Percentiles rank a stretch among this genome's conserved stretches.
Conservation (phyloP, 2,888 invertebrate genomes). For the Lydus trimaculatus region DNA sequence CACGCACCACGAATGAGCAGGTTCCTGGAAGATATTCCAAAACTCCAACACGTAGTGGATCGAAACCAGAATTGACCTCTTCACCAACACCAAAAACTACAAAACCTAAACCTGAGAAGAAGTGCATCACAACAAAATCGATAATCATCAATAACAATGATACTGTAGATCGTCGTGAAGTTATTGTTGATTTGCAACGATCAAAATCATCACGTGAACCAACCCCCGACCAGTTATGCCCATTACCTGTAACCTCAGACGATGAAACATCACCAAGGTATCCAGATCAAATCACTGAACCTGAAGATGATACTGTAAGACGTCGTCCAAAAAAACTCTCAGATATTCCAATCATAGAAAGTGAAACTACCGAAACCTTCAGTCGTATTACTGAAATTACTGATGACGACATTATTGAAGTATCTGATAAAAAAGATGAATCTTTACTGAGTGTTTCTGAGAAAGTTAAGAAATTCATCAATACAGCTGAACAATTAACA, state of each 20-base stretch:
- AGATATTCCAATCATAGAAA: conserved; percentile 66
- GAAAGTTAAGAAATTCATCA: conserved; percentile 74
- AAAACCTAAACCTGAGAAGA: conserved; percentile 48
- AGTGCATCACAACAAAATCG: conserved; percentile 65
- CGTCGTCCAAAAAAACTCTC: conserved; percentile 58
- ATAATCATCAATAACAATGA: conserved; percentile 60
- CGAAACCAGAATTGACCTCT: conserved; percentile 39
- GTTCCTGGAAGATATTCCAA: conserved; percentile 42
- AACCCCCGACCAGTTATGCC: conserved; percentile 75
- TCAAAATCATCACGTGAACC: conserved; percentile 80
- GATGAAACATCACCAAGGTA: conserved; percentile 71
- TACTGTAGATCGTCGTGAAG: conserved; percentile 63
- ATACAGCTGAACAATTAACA: conserved; percentile 60
- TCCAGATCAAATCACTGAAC: conserved; percentile 78
- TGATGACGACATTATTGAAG: conserved; percentile 61
- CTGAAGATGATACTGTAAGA: conserved; percentile 68
- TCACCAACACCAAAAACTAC: not conserved
- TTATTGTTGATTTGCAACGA: conserved; percentile 74
- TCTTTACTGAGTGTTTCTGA: conserved; percentile 73
- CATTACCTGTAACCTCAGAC: conserved; percentile 68
- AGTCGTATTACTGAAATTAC: conserved; percentile 52
- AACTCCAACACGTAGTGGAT: conserved; percentile 54
- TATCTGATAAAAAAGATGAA: conserved; percentile 67
- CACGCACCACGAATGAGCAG: conserved; percentile 67
- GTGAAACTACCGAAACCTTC: conserved; percentile 67